Percentiles rank a stretch among this genome's conserved stretches.
phyloP scores from a whole-genome alignment of 2,797 vertebrate species.

The Anolis apletophallus region DNA sequence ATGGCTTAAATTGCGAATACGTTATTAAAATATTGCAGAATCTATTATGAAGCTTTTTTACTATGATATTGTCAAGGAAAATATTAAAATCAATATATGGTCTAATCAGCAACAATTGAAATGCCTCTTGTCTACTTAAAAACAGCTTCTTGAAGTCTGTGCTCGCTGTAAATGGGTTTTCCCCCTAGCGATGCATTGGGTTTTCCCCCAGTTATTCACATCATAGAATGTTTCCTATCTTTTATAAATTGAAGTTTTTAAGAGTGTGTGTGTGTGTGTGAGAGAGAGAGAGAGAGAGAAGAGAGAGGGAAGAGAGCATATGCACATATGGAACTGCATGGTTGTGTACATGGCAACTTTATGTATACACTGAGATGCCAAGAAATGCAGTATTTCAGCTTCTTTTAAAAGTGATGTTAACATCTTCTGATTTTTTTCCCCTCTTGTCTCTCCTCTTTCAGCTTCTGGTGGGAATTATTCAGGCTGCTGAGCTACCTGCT shows the following conservation, averaged over 20 bases:
- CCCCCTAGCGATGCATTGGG: slow-evolving; percentile 56
- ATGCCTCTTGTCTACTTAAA: slow-evolving; percentile 75
- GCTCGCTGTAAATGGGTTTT: slow-evolving; percentile 72
- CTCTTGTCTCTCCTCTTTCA: slow-evolving; percentile 65
- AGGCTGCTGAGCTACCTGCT: slow-evolving; percentile 95
- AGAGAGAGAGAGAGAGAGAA: too few species aligned
- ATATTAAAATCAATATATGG: slow-evolving; percentile 76
- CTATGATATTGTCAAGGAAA: slow-evolving; percentile 72
- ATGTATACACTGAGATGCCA: neutral
- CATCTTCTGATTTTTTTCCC: slow-evolving; percentile 50
- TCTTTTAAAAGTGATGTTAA: slow-evolving; percentile 43
- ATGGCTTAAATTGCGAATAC: slow-evolving; percentile 73
- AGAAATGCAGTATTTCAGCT: slow-evolving; percentile 1
- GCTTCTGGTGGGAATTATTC: slow-evolving; percentile 98
- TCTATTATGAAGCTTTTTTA: slow-evolving; percentile 76
- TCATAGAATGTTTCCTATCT: slow-evolving; percentile 32
- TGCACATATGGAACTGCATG: neutral
- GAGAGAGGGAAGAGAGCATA: too few species aligned
- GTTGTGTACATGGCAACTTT: neutral
- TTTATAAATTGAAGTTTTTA: slow-evolving; percentile 37
- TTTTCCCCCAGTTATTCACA: slow-evolving; percentile 57
- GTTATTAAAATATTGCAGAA: slow-evolving; percentile 67
- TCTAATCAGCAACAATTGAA: slow-evolving; percentile 80
- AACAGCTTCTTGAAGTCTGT: slow-evolving; percentile 69
- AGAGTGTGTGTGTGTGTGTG: neutral